These are phyloP conservation scores for Baronia brevicornis DNA, from an alignment of 2,888 invertebrate genomes.

Conservation along the genomic window DNA sequence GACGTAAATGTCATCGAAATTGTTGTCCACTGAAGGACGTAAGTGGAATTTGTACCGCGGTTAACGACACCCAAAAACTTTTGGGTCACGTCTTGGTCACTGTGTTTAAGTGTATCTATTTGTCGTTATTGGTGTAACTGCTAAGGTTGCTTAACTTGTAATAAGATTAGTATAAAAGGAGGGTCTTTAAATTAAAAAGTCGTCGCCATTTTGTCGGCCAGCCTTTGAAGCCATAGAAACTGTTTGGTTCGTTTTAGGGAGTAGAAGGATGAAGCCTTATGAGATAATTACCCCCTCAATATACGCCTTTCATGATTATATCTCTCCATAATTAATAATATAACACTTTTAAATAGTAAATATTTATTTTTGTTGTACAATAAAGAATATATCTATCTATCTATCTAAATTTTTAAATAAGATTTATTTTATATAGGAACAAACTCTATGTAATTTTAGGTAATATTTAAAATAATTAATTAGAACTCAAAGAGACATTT, in stretches of 20 bases:
- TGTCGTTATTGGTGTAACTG: slow-evolving; percentile 21
- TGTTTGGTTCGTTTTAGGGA: slow-evolving; percentile 48
- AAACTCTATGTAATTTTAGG: too few species aligned
- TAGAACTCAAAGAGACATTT: too few species aligned
- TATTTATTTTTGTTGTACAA: too few species aligned
- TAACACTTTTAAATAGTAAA: too few species aligned
- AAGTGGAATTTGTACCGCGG: slow-evolving; percentile 21
- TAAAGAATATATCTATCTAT: too few species aligned
- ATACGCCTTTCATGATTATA: slow-evolving; percentile 11
- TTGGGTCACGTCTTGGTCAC: slow-evolving; percentile 22
- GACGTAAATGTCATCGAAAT: slow-evolving; percentile 33
- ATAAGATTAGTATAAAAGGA: slow-evolving; percentile 27
- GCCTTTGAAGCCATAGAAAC: slow-evolving; percentile 54
- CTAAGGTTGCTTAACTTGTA: slow-evolving; percentile 22
- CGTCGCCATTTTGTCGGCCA: slow-evolving; percentile 57
- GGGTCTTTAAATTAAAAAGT: slow-evolving; percentile 31
- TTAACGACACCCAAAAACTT: slow-evolving; percentile 29
- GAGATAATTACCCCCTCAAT: slow-evolving; percentile 13
- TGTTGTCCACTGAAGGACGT: slow-evolving; percentile 24
- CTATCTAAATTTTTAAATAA: too few species aligned
- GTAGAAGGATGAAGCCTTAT: slow-evolving; percentile 52
- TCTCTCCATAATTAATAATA: slow-evolving; percentile 11
- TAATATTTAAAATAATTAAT: too few species aligned
- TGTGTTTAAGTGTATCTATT: slow-evolving; percentile 15
- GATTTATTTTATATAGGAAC: too few species aligned